Evolutionary conservation across 2,888 invertebrate genomes (phyloP).

Genomic region (Sinotaia quadrata): DNA sequence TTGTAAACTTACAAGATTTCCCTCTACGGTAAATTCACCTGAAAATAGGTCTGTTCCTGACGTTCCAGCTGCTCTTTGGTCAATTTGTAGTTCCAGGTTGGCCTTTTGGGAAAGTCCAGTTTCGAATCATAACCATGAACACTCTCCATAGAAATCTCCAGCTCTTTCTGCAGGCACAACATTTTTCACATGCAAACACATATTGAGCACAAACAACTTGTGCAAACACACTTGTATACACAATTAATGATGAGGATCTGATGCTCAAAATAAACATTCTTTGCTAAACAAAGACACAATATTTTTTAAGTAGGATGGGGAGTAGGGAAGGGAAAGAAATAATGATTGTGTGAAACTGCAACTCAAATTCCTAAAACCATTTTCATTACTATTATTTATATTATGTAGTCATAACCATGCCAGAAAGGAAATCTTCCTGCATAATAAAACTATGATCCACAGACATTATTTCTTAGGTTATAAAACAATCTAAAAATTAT

Average conservation of each 20-base stretch:
- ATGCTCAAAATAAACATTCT: background rate
- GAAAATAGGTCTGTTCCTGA: slow-evolving; percentile 87
- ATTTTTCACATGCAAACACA: background rate
- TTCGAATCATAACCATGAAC: slow-evolving; percentile 63
- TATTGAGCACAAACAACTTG: background rate
- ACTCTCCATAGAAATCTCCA: slow-evolving; percentile 64
- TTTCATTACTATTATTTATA: no score
- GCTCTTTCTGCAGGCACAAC: slow-evolving; percentile 46
- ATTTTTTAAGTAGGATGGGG: no score
- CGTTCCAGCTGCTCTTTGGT: slow-evolving; percentile 82
- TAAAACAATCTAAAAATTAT: no score
- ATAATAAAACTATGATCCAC: no score
- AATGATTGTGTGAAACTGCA: no score
- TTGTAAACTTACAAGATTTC: no score
- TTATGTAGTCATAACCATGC: no score
- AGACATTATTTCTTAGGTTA: no score
- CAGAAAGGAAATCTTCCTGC: no score
- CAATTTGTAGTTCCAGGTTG: slow-evolving; percentile 87
- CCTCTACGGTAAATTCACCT: slow-evolving; percentile 73
- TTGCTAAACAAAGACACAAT: background rate
- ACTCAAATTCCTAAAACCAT: no score
- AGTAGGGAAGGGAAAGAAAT: no score
- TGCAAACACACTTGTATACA: slow-evolving; percentile 7
- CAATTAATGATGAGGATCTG: background rate
- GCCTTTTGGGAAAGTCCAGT: slow-evolving; percentile 81